Conservation (phyloP, 1,140 invertebrate genomes). For the Muscidifurax raptorellus region DNA sequence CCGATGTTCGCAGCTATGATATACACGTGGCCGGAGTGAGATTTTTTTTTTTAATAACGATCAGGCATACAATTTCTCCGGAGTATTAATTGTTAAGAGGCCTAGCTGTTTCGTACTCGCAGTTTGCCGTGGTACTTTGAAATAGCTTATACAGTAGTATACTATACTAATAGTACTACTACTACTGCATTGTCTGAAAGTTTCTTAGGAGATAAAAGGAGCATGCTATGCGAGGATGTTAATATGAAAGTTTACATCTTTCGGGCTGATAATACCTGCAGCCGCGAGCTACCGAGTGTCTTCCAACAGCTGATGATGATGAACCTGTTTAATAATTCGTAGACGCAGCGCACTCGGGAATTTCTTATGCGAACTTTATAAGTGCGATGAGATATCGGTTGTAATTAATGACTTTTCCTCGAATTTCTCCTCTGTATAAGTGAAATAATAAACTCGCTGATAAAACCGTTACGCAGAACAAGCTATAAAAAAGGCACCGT, state of each 20-base stretch:
- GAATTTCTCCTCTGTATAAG: too few relatives aligned
- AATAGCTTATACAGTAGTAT: too few relatives aligned
- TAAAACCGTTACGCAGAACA: too few relatives aligned
- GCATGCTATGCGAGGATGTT: slow-evolving; percentile 32
- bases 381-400: too few relatives aligned
- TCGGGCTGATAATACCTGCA: slow-evolving; percentile 16
- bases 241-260: slow-evolving; percentile 32
- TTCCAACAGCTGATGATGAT: slow-evolving; percentile 8
- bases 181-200: slow-evolving; percentile 31
- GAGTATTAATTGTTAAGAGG: not conserved
- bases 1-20: not conserved
- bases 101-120: slow-evolving; percentile 3
- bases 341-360: too few relatives aligned
- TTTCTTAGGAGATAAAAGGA: slow-evolving; percentile 12
- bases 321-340: not conserved
- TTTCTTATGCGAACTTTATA: not conserved
- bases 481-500: too few relatives aligned
- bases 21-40: not conserved
- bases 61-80: not conserved
- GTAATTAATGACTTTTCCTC: too few relatives aligned
- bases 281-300: not conserved
- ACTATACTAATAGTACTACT: too few relatives aligned
- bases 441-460: too few relatives aligned
- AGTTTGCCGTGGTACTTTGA: not conserved
- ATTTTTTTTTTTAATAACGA: not conserved